phyloP scores from a whole-genome alignment of 2,888 invertebrate genomes.

The Didymodactylos carnosus region DNA sequence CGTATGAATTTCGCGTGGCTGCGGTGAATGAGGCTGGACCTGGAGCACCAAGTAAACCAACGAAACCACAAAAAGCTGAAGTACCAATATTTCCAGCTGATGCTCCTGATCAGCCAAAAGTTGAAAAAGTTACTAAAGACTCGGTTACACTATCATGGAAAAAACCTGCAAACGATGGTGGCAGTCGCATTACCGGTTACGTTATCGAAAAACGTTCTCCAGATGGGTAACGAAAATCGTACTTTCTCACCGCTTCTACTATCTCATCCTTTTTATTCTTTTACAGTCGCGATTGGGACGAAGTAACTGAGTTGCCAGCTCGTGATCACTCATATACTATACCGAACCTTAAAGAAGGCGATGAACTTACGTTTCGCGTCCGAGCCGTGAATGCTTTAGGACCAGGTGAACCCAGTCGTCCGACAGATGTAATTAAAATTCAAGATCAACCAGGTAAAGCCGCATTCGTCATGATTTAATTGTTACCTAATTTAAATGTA shows the following conservation, averaged over 20 bases:
- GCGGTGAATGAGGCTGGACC: conserved; percentile 35
- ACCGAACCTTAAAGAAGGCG: conserved; percentile 68
- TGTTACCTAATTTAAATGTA: not conserved
- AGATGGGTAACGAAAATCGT: conserved; percentile 38
- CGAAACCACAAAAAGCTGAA: conserved; percentile 36
- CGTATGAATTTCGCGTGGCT: conserved; percentile 33
- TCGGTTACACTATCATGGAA: conserved; percentile 48
- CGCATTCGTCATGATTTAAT: not conserved
- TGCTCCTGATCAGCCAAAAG: conserved; percentile 23
- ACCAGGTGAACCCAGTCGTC: conserved; percentile 42
- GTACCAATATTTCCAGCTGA: conserved; percentile 26
- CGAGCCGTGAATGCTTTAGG: conserved; percentile 90
- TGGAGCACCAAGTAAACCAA: conserved; percentile 83
- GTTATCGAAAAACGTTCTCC: conserved; percentile 30
- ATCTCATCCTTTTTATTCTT: not conserved
- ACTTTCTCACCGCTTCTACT: not conserved
- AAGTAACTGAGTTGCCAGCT: conserved; percentile 49
- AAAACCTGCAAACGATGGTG: conserved; percentile 33
- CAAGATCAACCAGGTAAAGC: conserved; percentile 33
- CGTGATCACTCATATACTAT: conserved; percentile 55
- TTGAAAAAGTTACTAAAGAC: conserved; percentile 45
- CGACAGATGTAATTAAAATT: conserved; percentile 31
- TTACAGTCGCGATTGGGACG: conserved; percentile 34
- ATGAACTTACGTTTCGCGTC: conserved; percentile 79
- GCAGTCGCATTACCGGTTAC: conserved; percentile 31